Base-by-base conservation (phyloP, 2,113 vertebrate genomes). In the Steatornis caripensis region DNA sequence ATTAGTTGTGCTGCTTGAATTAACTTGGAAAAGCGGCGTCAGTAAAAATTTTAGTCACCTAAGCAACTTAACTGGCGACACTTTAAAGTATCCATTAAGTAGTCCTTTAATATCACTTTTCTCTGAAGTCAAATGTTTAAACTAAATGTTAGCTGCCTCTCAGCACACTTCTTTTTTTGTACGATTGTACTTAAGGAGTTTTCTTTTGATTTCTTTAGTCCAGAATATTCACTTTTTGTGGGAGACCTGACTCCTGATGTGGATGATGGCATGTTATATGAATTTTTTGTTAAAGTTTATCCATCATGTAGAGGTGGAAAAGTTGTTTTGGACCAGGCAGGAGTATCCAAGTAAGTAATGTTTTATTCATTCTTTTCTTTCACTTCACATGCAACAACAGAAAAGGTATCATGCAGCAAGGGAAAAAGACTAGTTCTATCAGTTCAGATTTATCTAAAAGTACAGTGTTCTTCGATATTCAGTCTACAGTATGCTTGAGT, bases 261-360 rank as follows among this genome's bases (percentile, higher is more conserved):
- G 96, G 99, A 99, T 57, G 99, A 99, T 70, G 99, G 99, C 74
- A 99, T 99, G 99, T 98, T 99, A 51, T 99, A 99, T 74, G 99
- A 99, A 94, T 99, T 99, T 97, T 99, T 99, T 93, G 99, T 99
- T 97, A 99, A 99, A 97, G 99, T 99, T 60, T 99, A 99, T 96
- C 98, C 99, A 29, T 99, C 99, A 0, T 99, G 99, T 97, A 98
- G 99, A 60, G 99, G 99, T 70, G 99, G 98, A 37, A 99, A 99
- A 97, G 99, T 99, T 93, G 98, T 99, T 91, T 98, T 99, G 97
- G 99, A 99, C 97, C 98, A 98, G 98, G 97, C 98, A 61, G 99
- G 99, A 48, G 98, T 99, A 97, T 99, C 99, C 82, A 99, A 99
- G 99, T 99, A 98, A 98, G 99, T 94, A 18, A 46, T 68, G 68